phyloP scores from a whole-genome alignment of 2,797 vertebrate species.

The Gymnothorax javanicus region DNA sequence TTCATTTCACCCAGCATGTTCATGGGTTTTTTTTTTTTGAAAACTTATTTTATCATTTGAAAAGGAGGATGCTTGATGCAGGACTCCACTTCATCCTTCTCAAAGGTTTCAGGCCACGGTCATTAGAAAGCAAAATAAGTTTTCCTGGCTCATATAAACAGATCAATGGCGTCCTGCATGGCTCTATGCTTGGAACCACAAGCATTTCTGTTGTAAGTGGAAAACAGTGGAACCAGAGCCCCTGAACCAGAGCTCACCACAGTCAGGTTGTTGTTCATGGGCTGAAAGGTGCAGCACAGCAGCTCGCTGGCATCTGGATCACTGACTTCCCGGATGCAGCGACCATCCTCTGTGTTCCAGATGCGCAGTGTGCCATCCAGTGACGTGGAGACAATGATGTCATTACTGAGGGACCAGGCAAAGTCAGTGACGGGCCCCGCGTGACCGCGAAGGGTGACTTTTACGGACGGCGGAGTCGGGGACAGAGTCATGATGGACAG shows the following conservation, averaged over 20 bases:
- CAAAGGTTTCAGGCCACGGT: neutral
- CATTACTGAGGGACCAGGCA: constrained; percentile 94
- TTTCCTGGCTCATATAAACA: neutral
- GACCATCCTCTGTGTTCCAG: constrained; percentile 91
- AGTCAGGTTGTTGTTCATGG: constrained; percentile 94
- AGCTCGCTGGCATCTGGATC: constrained; percentile 88
- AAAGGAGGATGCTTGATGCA: no score
- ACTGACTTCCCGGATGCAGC: constrained; percentile 87
- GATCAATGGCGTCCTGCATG: neutral
- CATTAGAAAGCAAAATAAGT: neutral
- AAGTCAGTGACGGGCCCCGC: constrained; percentile 86
- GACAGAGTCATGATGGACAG: constrained; percentile 90
- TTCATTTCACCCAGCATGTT: no score
- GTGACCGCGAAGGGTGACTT: constrained; percentile 85
- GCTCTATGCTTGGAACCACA: neutral
- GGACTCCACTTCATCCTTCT: no score
- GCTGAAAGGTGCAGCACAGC: constrained; percentile 94
- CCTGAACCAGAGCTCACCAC: constrained; percentile 76
- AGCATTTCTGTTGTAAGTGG: neutral
- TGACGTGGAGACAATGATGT: constrained; percentile 89
- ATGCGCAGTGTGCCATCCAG: constrained; percentile 89
- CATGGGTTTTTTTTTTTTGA: no score
- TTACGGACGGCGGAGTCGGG: constrained; percentile 83
- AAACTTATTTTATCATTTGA: no score
- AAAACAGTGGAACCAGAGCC: neutral